These are phyloP conservation scores for Melanotaenia parkinsoni DNA, from an alignment of 2,797 vertebrate genomes.

Conservation along the genomic window DNA sequence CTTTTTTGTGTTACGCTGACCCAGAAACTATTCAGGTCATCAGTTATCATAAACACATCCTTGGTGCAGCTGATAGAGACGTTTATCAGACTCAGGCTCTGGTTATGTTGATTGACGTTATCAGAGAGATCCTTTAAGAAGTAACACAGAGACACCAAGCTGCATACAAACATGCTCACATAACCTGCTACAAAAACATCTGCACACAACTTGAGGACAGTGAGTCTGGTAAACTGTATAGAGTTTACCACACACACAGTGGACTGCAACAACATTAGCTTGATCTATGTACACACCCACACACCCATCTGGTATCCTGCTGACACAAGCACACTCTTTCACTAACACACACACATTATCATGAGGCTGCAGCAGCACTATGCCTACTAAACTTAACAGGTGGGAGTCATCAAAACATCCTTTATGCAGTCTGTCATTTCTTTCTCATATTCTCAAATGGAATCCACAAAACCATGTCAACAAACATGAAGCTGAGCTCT, in stretches of 20 bases:
- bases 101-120: constrained; percentile 6
- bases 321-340: constrained; percentile 43
- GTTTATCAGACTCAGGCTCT: constrained; percentile 26
- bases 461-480: constrained; percentile 7
- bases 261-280: constrained; percentile 13
- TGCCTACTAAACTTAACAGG: constrained; percentile 26
- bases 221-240: constrained; percentile 7
- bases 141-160: constrained; percentile 9
- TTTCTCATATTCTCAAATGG: constrained; percentile 4
- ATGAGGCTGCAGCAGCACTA: constrained; percentile 13
- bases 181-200: not conserved
- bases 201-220: constrained; percentile 7
- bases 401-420: constrained; percentile 33
- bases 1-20: constrained; percentile 41
- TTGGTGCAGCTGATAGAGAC: constrained; percentile 38
- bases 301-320: constrained; percentile 53
- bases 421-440: constrained; percentile 9
- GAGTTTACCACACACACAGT: constrained; percentile 19
- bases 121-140: constrained; percentile 13
- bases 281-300: constrained; percentile 41
- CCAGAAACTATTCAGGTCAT: constrained; percentile 33
- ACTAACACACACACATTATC: constrained; percentile 17
- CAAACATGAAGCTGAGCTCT: not conserved
- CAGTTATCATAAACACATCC: constrained; percentile 15
- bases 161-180: not conserved